These are phyloP conservation scores for Corapipo altera DNA, from an alignment of 2,113 vertebrate genomes.

Conservation along the genomic window DNA sequence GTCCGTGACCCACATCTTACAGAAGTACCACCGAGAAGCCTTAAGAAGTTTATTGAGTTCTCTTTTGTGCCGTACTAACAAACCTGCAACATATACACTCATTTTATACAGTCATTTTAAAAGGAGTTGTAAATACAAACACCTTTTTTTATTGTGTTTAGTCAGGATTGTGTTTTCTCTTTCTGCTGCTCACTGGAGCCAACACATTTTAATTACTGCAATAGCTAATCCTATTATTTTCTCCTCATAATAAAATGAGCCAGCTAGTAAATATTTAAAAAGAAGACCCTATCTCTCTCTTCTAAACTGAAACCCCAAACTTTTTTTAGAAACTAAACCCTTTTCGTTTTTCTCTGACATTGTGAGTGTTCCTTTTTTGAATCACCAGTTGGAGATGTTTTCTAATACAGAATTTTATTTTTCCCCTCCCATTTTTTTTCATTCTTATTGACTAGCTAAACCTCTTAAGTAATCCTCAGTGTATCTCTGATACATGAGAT, in stretches of 20 bases:
- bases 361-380: not conserved
- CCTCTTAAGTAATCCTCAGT: not conserved
- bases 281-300: not conserved
- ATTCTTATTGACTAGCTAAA: not conserved
- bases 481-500: too few species aligned
- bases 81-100: accelerated
- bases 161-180: not conserved
- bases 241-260: not conserved
- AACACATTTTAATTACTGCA: not conserved
- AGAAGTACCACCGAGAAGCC: not conserved
- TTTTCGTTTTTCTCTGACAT: not conserved
- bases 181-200: not conserved
- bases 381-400: not conserved
- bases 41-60: not conserved
- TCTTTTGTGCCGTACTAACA: not conserved
- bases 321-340: not conserved
- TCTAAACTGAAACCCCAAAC: not conserved
- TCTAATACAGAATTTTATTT: not conserved
- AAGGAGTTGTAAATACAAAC: not conserved
- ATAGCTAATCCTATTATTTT: not conserved
- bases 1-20: not conserved
- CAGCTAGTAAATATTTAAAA: not conserved
- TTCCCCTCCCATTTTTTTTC: accelerated
- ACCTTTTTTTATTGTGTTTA: not conserved
- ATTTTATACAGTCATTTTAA: not conserved